phyloP scores from a whole-genome alignment of 2,113 vertebrate species.

The Gymnobelideus leadbeateri region DNA sequence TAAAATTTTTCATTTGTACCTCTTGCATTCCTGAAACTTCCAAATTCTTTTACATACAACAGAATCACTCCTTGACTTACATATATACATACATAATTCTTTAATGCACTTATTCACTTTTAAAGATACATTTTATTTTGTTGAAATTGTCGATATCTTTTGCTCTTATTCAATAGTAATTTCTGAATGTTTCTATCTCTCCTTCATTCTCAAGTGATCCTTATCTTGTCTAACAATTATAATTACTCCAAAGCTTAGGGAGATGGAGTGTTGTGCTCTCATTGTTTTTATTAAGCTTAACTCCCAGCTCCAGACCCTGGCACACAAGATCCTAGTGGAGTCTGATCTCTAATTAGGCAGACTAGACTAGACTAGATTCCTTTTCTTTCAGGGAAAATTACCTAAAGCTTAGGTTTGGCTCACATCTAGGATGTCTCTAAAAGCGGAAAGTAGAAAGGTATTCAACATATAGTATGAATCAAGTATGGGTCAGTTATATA shows the following conservation, averaged over 20 bases:
- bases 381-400: background rate
- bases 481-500: background rate
- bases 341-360: background rate
- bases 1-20: constrained; percentile 19
- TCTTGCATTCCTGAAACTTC: constrained; percentile 10
- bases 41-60: background rate
- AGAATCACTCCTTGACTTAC: constrained; percentile 19
- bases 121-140: background rate
- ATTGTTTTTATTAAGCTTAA: background rate
- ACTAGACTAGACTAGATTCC: background rate
- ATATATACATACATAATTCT: background rate
- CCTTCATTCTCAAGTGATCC: background rate
- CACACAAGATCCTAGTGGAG: background rate
- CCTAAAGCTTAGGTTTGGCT: background rate
- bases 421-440: background rate
- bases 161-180: background rate
- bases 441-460: background rate
- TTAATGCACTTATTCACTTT: background rate
- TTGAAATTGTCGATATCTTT: background rate
- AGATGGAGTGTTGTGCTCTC: background rate
- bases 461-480: background rate
- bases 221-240: background rate
- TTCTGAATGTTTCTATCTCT: background rate
- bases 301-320: background rate
- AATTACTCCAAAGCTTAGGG: background rate